Conservation (phyloP, 1,140 invertebrate genomes). For the Atta cephalotes region DNA sequence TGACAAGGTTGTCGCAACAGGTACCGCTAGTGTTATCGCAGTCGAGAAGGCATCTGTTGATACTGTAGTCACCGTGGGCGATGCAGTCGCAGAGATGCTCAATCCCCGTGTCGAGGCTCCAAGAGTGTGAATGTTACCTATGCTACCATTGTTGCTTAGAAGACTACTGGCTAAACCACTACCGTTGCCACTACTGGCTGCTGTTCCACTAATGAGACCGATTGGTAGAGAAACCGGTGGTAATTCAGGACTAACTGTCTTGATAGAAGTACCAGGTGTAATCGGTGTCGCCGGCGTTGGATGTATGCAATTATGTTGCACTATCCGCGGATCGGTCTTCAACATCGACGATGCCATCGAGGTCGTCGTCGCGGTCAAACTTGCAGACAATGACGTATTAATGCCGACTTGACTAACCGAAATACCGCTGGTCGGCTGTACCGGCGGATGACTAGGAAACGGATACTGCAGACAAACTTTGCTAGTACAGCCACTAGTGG, state of each 20-base stretch:
- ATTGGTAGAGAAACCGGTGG: constrained; percentile 83
- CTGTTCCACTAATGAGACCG: constrained; percentile 64
- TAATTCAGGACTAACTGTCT: constrained; percentile 84
- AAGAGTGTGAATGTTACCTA: constrained; percentile 73
- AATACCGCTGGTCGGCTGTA: constrained; percentile 81
- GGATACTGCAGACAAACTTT: constrained; percentile 92
- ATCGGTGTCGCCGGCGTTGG: constrained; percentile 83
- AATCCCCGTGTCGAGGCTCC: constrained; percentile 77
- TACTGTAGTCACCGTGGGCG: neutral
- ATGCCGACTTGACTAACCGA: constrained; percentile 61
- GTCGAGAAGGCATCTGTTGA: constrained; percentile 45
- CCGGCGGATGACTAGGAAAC: constrained; percentile 92
- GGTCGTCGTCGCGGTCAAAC: constrained; percentile 57
- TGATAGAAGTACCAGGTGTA: constrained; percentile 83
- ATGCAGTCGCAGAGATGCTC: constrained; percentile 42
- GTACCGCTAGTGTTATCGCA: constrained; percentile 56
- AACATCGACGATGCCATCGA: constrained; percentile 51
- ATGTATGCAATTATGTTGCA: constrained; percentile 80
- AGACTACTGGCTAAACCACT: constrained; percentile 73
- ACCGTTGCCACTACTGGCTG: constrained; percentile 71
- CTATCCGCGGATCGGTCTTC: constrained; percentile 76
- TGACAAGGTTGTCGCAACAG: constrained; percentile 58
- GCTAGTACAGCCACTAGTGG: constrained; percentile 79
- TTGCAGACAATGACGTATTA: constrained; percentile 64
- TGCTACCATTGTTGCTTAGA: constrained; percentile 70